phyloP scores from a whole-genome alignment of 2,888 invertebrate genomes.

The Tryphoninae sp. region DNA sequence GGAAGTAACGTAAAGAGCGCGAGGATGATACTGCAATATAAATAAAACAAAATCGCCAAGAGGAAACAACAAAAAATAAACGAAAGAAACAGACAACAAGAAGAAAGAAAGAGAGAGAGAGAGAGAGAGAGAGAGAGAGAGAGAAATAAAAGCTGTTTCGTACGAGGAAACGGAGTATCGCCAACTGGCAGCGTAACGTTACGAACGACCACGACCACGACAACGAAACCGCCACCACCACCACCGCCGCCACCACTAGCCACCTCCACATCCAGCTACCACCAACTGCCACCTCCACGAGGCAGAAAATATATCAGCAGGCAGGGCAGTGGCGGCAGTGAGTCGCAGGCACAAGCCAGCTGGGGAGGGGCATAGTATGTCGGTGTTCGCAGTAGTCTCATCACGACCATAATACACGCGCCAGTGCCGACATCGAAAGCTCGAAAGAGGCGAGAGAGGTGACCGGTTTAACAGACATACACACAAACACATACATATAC shows the following conservation, averaged over 20 bases:
- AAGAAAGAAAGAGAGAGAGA: not conserved
- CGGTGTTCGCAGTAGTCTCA: conserved; percentile 59
- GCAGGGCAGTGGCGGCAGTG: conserved; percentile 60
- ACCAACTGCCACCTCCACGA: conserved; percentile 65
- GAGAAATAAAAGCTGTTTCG: conserved; percentile 39
- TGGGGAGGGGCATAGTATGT: conserved; percentile 63
- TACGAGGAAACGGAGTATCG: conserved; percentile 57
- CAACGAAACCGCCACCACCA: conserved; percentile 56
- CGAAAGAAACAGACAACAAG: no score
- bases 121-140: not conserved
- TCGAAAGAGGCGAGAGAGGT: not conserved
- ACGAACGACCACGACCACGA: conserved; percentile 62
- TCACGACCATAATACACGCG: conserved; percentile 59
- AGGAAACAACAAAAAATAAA: not conserved
- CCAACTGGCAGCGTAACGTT: conserved; percentile 58
- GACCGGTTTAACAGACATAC: not conserved
- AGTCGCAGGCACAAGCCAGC: conserved; percentile 59
- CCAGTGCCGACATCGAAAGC: conserved; percentile 49
- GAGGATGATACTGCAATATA: not conserved
- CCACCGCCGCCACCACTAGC: conserved; percentile 54
- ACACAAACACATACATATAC: no score
- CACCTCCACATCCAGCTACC: conserved; percentile 57
- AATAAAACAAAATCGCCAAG: not conserved
- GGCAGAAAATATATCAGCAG: conserved; percentile 59
- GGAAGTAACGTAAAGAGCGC: not conserved